Percentiles rank a stretch among this genome's conserved stretches.
These are phyloP conservation scores for Heteronetta atricapilla DNA, from an alignment of 2,113 vertebrate genomes.

Conservation along the genomic window DNA sequence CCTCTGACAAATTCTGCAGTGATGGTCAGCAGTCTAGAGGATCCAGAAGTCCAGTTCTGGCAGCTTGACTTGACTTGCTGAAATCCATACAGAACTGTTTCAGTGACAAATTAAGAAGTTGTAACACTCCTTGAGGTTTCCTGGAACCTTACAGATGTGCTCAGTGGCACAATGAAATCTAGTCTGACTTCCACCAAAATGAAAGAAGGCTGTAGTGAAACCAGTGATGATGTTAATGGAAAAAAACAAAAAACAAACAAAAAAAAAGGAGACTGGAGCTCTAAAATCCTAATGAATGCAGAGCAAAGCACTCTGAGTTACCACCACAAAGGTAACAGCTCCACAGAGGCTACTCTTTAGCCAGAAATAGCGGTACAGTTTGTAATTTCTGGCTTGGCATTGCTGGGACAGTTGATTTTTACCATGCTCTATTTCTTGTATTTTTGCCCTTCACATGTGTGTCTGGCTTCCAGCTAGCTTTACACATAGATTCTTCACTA, in stretches of 20 bases:
- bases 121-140: background rate
- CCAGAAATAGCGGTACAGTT: background rate
- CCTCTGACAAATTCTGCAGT: background rate
- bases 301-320: background rate
- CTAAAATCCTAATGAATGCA: background rate
- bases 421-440: background rate
- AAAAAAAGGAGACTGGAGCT: background rate
- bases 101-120: background rate
- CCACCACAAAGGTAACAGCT: background rate
- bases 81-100: background rate
- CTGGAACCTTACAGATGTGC: background rate
- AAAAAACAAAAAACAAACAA: background rate
- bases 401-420: background rate
- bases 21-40: background rate
- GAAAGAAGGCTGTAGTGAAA: background rate
- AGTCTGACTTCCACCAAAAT: background rate
- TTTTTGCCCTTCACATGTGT: background rate
- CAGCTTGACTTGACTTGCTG: background rate
- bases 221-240: background rate
- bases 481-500: background rate
- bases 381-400: background rate
- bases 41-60: background rate
- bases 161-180: background rate
- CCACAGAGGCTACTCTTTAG: constrained; percentile 14
- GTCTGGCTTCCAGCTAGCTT: constrained; percentile 5